phyloP scores from a whole-genome alignment of 2,888 invertebrate genomes.

The Conchocele bisecta region DNA sequence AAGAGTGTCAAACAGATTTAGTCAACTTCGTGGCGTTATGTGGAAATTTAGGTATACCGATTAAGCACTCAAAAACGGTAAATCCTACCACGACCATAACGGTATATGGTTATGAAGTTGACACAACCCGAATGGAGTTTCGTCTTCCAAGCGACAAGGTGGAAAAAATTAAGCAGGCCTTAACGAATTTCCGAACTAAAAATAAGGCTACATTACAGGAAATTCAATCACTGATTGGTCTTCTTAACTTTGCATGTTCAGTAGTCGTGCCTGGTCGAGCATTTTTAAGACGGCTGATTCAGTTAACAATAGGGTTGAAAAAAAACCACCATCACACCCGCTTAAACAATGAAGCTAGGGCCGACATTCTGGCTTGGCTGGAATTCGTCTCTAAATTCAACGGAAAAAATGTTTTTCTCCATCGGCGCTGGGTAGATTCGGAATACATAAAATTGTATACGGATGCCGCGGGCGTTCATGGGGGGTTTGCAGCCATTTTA shows the following conservation, averaged over 20 bases:
- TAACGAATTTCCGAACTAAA: not conserved
- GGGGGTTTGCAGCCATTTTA: constrained; percentile 9
- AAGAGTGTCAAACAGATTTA: not conserved
- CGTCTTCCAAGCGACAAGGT: constrained; percentile 32
- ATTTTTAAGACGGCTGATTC: constrained; percentile 35
- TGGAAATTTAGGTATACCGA: constrained; percentile 21
- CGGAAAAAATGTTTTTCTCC: constrained; percentile 35
- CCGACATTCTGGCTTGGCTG: constrained; percentile 32
- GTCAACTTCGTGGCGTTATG: constrained; percentile 4
- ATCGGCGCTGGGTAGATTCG: not conserved
- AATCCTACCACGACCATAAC: constrained; percentile 10
- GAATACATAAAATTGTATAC: constrained; percentile 4
- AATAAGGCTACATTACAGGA: constrained; percentile 26
- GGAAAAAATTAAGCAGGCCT: constrained; percentile 3
- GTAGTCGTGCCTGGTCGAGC: constrained; percentile 31
- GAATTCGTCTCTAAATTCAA: constrained; percentile 39
- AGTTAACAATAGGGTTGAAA: constrained; percentile 25
- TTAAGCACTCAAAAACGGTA: constrained; percentile 22
- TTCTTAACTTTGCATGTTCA: constrained; percentile 32
- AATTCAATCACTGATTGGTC: constrained; percentile 40
- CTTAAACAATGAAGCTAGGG: constrained; percentile 20
- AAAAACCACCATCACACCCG: constrained; percentile 19
- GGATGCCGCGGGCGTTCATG: constrained; percentile 1
- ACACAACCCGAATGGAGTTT: constrained; percentile 23
- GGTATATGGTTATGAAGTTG: constrained; percentile 34